Percentiles rank a stretch among this genome's conserved stretches.
These are phyloP conservation scores for Cephus pulcher DNA, from an alignment of 2,888 invertebrate species.

Conservation along the genomic window DNA sequence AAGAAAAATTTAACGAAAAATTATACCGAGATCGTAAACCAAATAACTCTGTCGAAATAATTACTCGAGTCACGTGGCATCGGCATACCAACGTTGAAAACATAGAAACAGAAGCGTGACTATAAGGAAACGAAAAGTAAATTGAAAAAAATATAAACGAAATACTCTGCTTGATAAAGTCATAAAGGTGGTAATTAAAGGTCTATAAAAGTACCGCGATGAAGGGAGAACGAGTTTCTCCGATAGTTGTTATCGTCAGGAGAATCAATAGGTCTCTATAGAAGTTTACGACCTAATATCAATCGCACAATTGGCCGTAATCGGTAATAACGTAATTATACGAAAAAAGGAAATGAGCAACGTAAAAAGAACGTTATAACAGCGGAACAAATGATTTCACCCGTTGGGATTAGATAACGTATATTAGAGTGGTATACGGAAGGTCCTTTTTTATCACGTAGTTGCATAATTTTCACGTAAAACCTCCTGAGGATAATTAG, in stretches of 20 bases:
- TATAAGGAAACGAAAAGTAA: not conserved
- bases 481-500: conserved; percentile 50
- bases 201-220: not conserved
- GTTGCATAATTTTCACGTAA: conserved; percentile 46
- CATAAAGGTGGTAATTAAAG: not conserved
- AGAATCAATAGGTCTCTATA: not conserved
- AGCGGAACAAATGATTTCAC: not conserved
- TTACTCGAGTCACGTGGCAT: not conserved
- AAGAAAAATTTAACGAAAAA: not conserved
- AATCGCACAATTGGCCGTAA: not conserved
- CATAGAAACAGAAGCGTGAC: not conserved
- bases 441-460: conserved; percentile 25
- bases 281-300: not conserved
- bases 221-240: not conserved
- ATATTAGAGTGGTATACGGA: not conserved
- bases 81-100: not conserved
- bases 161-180: not conserved
- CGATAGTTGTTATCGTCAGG: not conserved
- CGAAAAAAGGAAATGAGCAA: not conserved
- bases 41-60: not conserved
- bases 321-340: not conserved
- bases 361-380: not conserved
- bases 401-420: not conserved
- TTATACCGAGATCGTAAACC: not conserved
- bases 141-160: not conserved